Evolutionary conservation across 2,113 vertebrate genomes (phyloP).

Genomic region (Neomonachus schauinslandi): DNA sequence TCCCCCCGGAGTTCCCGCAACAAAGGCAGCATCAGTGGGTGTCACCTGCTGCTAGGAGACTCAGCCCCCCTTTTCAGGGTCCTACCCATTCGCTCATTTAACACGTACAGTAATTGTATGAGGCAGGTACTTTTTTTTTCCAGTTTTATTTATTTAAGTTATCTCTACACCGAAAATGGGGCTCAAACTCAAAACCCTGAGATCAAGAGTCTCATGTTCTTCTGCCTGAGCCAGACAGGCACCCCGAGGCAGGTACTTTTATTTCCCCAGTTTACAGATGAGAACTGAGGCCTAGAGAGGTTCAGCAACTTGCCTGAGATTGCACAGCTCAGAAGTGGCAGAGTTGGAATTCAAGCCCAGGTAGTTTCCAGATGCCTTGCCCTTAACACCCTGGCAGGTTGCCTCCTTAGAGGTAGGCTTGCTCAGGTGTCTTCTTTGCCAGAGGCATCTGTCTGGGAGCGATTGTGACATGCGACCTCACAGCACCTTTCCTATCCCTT

Average conservation of each 20-base stretch:
- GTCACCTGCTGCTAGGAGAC: fast-evolving
- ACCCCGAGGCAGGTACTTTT: not conserved
- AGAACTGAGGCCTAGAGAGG: not conserved
- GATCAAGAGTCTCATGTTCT: not conserved
- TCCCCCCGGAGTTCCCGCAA: not conserved
- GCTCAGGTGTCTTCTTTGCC: not conserved
- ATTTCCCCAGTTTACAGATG: not conserved
- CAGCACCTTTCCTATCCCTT: not conserved
- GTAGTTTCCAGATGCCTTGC: not conserved
- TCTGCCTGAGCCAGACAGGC: not conserved
- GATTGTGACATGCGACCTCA: not conserved
- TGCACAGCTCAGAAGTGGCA: not conserved
- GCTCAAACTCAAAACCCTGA: too few species aligned
- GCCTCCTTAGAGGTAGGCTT: not conserved
- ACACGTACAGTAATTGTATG: fast-evolving
- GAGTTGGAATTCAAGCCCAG: not conserved
- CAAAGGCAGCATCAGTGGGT: fast-evolving
- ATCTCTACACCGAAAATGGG: not conserved
- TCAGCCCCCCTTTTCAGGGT: not conserved
- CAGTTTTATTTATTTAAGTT: not conserved
- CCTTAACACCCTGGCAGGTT: fast-evolving
- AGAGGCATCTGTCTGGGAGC: not conserved
- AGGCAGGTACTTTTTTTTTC: too few species aligned
- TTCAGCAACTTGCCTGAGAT: not conserved
- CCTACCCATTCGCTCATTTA: too few species aligned